These are phyloP conservation scores for Nesospiza acunhae DNA, from an alignment of 2,113 vertebrate genomes.

Conservation along the genomic window DNA sequence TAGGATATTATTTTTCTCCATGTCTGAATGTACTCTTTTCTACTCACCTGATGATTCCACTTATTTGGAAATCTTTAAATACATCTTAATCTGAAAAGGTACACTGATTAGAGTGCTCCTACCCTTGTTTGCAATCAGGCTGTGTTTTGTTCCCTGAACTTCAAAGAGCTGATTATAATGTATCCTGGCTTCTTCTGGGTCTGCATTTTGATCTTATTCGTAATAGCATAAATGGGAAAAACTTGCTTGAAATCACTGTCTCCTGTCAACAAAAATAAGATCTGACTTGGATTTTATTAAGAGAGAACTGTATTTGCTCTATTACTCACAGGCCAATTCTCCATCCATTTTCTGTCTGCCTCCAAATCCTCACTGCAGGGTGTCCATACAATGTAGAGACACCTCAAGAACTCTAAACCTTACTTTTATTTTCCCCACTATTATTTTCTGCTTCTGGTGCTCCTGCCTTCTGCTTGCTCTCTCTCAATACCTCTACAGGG, in stretches of 20 bases:
- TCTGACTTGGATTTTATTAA: constrained; percentile 11
- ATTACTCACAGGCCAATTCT: not conserved
- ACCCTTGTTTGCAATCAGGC: constrained; percentile 24
- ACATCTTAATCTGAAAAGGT: not conserved
- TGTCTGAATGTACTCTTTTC: not conserved
- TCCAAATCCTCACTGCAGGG: not conserved
- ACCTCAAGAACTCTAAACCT: not conserved
- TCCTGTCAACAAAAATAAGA: constrained; percentile 35
- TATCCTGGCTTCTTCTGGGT: not conserved
- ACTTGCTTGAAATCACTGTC: constrained; percentile 3
- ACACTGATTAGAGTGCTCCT: constrained; percentile 2
- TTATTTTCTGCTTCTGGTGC: not conserved
- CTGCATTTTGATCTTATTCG: constrained; percentile 30
- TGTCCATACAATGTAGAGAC: not conserved
- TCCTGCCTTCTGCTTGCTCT: not conserved
- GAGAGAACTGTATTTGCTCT: not conserved
- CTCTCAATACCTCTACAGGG: not conserved
- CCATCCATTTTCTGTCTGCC: not conserved
- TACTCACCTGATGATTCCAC: not conserved
- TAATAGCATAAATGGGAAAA: constrained; percentile 5
- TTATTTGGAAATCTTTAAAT: constrained; percentile 24
- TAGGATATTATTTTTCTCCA: not conserved
- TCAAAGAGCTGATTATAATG: constrained; percentile 39
- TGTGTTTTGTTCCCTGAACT: constrained; percentile 36
- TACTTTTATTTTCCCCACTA: not conserved